Base-by-base conservation (phyloP, 1,140 invertebrate genomes). In the Musca vetustissima region DNA sequence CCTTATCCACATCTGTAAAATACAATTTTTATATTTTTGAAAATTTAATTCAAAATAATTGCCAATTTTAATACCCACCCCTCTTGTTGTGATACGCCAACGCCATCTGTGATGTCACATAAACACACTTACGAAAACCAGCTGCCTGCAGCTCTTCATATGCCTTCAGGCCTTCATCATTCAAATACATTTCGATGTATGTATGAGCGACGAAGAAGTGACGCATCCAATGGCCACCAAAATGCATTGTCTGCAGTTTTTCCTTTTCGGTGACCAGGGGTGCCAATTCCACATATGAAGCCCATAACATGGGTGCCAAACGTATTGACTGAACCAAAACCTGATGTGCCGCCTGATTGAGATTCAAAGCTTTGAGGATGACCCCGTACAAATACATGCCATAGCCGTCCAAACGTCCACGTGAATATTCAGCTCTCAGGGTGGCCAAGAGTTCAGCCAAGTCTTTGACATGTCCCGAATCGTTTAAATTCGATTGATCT, bases 211-310 rank as follows among this genome's bases (percentile, higher is more conserved):
- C 83, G 81, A 98, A 99, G 75, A 98, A 94, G 69, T 94, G 88
- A 81, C 94, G 93, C 85, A 98, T 95, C 96, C 97, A 98, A 84
- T 97, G 94, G 76, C 91, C 88, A 1, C 95, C 95, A 25, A 98
- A 79, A 48, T 86, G 83, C 8, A 95, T 74, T 13, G 87, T 87
- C 67, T 89, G 85, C 43, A 96, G 74, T 43, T 86, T 86, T 70
- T 88, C 92, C 79, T 89, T 90, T 75, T 96, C 93, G 71, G 89
- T 90, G 24, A 97, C 91, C 1, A 98, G 83, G 2, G 89, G 87
- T 6, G 93, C 90, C n/a, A 99, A 81, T 83, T 98, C 96, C 32
- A 95, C 84, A 94, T 97, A 99, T 0, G 95, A 90, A 64, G 93
- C 91, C 96, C 97, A 98, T 68, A 96, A 87, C 73, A 94, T 88